Conservation (phyloP, 2,888 invertebrate species). For the Lycaena phlaeas region DNA sequence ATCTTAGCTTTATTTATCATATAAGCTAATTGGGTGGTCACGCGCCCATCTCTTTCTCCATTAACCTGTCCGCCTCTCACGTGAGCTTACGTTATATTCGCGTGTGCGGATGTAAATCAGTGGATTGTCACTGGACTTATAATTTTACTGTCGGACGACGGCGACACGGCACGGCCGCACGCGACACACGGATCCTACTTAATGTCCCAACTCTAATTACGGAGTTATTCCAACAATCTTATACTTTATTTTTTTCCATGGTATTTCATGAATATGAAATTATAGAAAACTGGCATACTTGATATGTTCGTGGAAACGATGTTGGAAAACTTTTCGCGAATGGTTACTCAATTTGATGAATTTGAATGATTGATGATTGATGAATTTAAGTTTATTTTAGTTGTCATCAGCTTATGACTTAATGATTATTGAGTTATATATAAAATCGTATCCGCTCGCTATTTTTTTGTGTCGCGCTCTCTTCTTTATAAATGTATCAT, state of each 20-base stretch:
- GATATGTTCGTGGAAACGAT: too few species aligned
- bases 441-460: too few species aligned
- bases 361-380: too few species aligned
- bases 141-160: slow-evolving; percentile 69
- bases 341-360: too few species aligned
- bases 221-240: slow-evolving; percentile 54
- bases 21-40: slow-evolving; percentile 24
- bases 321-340: too few species aligned
- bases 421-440: too few species aligned
- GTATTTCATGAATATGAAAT: too few species aligned
- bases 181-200: slow-evolving; percentile 59
- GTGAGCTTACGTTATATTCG: slow-evolving; percentile 56
- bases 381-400: too few species aligned
- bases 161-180: slow-evolving; percentile 64
- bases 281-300: too few species aligned
- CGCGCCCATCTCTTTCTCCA: slow-evolving; percentile 62
- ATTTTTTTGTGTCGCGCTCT: too few species aligned
- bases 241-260: slow-evolving; percentile 50
- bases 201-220: slow-evolving; percentile 61
- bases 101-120: slow-evolving; percentile 69
- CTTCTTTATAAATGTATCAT: too few species aligned
- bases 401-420: too few species aligned
- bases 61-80: slow-evolving; percentile 59
- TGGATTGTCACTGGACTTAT: slow-evolving; percentile 72
- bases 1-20: slow-evolving; percentile 24